Base-by-base conservation (phyloP, 2,888 invertebrate species). In the Brachylomia viminalis region DNA sequence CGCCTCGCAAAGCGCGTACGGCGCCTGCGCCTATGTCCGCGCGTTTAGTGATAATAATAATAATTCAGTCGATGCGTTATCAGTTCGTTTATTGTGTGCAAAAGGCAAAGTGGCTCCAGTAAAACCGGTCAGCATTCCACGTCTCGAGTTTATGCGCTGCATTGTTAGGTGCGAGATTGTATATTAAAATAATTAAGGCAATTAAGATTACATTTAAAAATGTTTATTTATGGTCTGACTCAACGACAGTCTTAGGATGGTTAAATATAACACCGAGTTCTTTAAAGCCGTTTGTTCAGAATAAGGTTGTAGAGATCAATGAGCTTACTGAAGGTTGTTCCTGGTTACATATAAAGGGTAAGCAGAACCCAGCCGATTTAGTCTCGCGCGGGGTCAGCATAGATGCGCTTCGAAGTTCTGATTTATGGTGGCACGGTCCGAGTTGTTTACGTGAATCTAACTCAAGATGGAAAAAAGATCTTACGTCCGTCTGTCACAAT, bases 351-450 rank as follows among this genome's bases (percentile, higher is more conserved):
- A 52, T 72, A 8, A 17, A 11, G 8, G n/a, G 58, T 49, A 73
- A 78, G 62, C 54, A 75, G 13, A 79, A 79, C 13, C 75, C 71
- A 1, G 70, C 71, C 1, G 78, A 79, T 23, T n/a, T 75, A 20
- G 10, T 74, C 2, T 78, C 75, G 27, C 75, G 68, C n/a, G 75
- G 79, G 0, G 56, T 72, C 0, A 2, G 6, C 20, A 13, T 72
- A 56, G 56, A 72, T 5, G 17, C 11, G 11, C 62, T 72, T 23
- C 33, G 54, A n/a, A 7, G 27, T 4, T 61, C 54, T 11, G 52
- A 56, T 38, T 20, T 78, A 20, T 78, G 78, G 70, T 78, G 70
- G 78, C 42, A 23, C 20, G 74, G 78, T 5, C 74, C 78, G 15
- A 7, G 10, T n/a, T 74, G n/a, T 30, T 59, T 77, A 64, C 72